phyloP scores from a whole-genome alignment of 2,797 vertebrate genomes.

The Epinephelus awoara region DNA sequence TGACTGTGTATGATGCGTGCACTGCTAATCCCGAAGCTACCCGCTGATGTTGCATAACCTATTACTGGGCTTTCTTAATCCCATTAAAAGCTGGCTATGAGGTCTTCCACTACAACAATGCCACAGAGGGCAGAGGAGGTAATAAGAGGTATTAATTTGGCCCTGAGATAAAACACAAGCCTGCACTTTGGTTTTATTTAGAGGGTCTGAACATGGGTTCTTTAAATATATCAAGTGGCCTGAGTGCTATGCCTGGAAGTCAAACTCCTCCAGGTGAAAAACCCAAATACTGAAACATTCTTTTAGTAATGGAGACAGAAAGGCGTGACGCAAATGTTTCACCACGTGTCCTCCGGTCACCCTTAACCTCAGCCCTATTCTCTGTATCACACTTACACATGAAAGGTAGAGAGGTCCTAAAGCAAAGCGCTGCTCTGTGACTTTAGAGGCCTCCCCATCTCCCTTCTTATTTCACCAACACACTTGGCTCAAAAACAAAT shows the following conservation, averaged over 20 bases:
- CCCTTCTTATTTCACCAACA: background rate
- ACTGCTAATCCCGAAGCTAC: constrained; percentile 34
- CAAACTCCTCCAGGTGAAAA: background rate
- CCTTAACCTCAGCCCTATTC: background rate
- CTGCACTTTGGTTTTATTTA: constrained; percentile 25
- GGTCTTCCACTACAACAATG: constrained; percentile 38
- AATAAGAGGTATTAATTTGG: constrained; percentile 40
- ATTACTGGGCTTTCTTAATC: constrained; percentile 52
- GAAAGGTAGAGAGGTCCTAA: background rate
- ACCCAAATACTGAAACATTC: background rate
- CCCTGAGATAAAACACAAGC: constrained; percentile 38
- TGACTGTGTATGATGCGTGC: constrained; percentile 14
- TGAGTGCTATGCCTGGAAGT: background rate
- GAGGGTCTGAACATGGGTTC: constrained; percentile 9
- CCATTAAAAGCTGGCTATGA: constrained; percentile 42
- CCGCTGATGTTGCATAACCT: constrained; percentile 49
- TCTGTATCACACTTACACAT: background rate
- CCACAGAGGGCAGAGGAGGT: constrained; percentile 26
- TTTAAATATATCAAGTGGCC: constrained; percentile 19
- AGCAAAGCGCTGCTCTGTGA: background rate
- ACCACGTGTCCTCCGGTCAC: background rate
- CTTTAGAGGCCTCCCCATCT: background rate
- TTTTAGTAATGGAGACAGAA: background rate
- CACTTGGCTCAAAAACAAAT: background rate
- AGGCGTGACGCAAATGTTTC: background rate